Percentiles rank a stretch among this genome's conserved stretches.
Conservation (phyloP, 2,797 vertebrate genomes). For the Thripadectes ignobilis region DNA sequence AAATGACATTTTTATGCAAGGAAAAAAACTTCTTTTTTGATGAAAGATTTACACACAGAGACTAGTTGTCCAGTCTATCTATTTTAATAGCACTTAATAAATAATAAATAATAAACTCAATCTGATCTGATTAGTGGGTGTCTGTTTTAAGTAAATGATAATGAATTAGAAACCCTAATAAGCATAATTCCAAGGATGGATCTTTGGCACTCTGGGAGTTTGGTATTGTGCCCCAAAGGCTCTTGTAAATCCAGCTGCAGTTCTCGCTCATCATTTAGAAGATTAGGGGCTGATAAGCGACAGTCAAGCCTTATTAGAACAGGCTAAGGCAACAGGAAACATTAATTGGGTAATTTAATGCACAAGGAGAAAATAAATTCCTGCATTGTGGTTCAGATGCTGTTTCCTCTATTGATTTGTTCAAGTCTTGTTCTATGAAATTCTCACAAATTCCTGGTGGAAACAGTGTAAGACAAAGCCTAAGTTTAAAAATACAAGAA, state of each 20-base stretch:
- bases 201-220: slow-evolving; percentile 42
- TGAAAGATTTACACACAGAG: background rate
- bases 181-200: slow-evolving; percentile 44
- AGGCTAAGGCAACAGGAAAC: slow-evolving; percentile 55
- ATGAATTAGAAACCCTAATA: slow-evolving; percentile 48
- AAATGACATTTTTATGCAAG: background rate
- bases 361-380: slow-evolving; percentile 53
- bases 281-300: slow-evolving; percentile 65
- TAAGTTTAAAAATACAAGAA: background rate
- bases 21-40: background rate
- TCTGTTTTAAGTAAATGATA: slow-evolving; percentile 50
- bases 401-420: slow-evolving; percentile 40
- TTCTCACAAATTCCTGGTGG: background rate
- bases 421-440: background rate
- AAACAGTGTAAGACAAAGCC: background rate
- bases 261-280: slow-evolving; percentile 64
- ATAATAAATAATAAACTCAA: slow-evolving; percentile 14
- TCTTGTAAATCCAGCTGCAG: slow-evolving; percentile 64
- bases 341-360: slow-evolving; percentile 69
- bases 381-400: slow-evolving; percentile 54
- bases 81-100: slow-evolving; percentile 18
- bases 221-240: slow-evolving; percentile 68
- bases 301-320: slow-evolving; percentile 68
- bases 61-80: background rate
- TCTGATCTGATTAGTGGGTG: slow-evolving; percentile 11